A percentile compares a stretch with the other conserved stretches of the same genome.
Conservation (phyloP, 1,140 invertebrate genomes). For the Chrysoperla carnea region DNA sequence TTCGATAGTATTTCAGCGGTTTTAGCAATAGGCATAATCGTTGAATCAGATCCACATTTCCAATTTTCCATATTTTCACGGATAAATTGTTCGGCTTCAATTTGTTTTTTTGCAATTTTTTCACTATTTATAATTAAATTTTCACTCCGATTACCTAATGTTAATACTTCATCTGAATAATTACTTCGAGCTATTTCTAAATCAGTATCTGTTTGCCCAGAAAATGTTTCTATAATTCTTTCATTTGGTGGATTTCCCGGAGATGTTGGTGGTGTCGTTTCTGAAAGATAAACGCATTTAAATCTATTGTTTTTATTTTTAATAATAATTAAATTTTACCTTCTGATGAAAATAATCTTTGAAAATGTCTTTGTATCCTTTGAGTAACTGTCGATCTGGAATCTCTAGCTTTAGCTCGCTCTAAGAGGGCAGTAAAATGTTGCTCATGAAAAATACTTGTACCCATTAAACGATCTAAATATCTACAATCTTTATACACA, state of each 20-base stretch:
- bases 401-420: conserved; percentile 32
- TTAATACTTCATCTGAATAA: not conserved
- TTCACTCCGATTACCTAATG: not conserved
- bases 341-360: not conserved
- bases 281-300: no score
- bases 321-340: not conserved
- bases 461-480: conserved; percentile 65
- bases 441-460: conserved; percentile 72
- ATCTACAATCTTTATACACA: conserved; percentile 74
- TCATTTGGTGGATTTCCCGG: not conserved
- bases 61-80: not conserved
- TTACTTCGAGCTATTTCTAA: not conserved
- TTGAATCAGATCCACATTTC: not conserved
- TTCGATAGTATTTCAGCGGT: not conserved
- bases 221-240: not conserved
- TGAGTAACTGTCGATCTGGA: conserved; percentile 27
- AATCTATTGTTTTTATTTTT: not conserved
- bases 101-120: not conserved
- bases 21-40: not conserved
- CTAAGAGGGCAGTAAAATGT: conserved; percentile 48
- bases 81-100: not conserved
- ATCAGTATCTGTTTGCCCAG: not conserved
- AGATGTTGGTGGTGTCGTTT: not conserved
- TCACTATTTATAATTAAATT: not conserved
- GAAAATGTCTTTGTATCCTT: conserved; percentile 33